phyloP scores from a whole-genome alignment of 2,113 vertebrate species.

The Camelus bactrianus region DNA sequence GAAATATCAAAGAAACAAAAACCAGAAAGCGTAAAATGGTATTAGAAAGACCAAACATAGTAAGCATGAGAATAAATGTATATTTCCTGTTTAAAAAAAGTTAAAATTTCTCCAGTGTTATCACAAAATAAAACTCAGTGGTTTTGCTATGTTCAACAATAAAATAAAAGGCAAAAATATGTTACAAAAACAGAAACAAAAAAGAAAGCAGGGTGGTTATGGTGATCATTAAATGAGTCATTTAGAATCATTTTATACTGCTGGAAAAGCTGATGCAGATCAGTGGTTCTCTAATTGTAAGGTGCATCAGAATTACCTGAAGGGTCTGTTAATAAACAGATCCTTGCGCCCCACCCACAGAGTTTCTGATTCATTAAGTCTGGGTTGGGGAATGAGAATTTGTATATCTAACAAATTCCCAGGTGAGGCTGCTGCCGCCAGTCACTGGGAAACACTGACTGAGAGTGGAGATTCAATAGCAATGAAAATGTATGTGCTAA shows the following conservation, averaged over 20 bases:
- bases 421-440: background rate
- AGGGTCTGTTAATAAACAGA: background rate
- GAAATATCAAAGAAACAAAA: constrained; percentile 13
- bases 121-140: constrained; percentile 30
- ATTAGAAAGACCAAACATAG: background rate
- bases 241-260: background rate
- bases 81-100: background rate
- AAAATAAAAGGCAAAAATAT: background rate
- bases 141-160: background rate
- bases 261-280: background rate
- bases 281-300: background rate
- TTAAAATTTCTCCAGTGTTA: background rate
- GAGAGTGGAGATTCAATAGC: background rate
- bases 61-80: background rate
- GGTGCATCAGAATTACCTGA: background rate
- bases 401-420: background rate
- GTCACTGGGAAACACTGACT: background rate
- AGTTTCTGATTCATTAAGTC: background rate
- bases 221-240: background rate
- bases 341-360: background rate
- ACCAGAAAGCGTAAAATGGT: background rate
- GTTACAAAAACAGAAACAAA: background rate
- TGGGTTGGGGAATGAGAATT: background rate
- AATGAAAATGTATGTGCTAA: background rate
- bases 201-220: background rate